phyloP scores from a whole-genome alignment of 2,113 vertebrate genomes.

The Halcyon senegalensis region DNA sequence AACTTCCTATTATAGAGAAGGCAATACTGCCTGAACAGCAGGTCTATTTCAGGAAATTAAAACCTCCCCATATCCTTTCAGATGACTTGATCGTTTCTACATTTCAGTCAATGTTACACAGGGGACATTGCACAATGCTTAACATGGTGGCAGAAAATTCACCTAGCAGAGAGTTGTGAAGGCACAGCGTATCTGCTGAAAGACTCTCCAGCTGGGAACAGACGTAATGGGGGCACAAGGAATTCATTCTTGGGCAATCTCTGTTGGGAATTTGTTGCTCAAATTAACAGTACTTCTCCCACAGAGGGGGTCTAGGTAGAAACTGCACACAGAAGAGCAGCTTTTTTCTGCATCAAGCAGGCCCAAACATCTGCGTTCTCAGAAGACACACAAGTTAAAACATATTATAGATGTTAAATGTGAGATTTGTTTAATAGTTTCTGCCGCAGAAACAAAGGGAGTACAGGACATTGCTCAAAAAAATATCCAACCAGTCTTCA shows the following conservation, averaged over 20 bases:
- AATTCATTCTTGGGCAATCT: constrained; percentile 45
- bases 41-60: constrained; percentile 71
- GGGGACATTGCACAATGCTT: constrained; percentile 39
- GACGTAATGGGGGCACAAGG: constrained; percentile 30
- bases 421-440: neutral
- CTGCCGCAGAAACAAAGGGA: neutral
- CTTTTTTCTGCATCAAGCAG: neutral
- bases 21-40: constrained; percentile 69
- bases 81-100: constrained; percentile 64
- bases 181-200: constrained; percentile 8
- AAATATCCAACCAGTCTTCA: neutral
- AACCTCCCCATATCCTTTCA: constrained; percentile 64
- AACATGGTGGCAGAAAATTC: constrained; percentile 56
- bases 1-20: constrained; percentile 64
- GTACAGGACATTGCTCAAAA: neutral
- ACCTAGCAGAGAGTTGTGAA: constrained; percentile 37
- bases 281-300: constrained; percentile 17
- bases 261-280: constrained; percentile 9
- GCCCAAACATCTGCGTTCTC: neutral
- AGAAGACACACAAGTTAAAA: neutral
- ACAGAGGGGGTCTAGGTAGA: neutral
- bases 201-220: constrained; percentile 44
- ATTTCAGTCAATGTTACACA: constrained; percentile 68
- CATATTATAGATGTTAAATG: neutral
- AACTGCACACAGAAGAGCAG: neutral